Base-by-base conservation (phyloP, 1,140 invertebrate genomes). In the Dinothrombium tinctorium region DNA sequence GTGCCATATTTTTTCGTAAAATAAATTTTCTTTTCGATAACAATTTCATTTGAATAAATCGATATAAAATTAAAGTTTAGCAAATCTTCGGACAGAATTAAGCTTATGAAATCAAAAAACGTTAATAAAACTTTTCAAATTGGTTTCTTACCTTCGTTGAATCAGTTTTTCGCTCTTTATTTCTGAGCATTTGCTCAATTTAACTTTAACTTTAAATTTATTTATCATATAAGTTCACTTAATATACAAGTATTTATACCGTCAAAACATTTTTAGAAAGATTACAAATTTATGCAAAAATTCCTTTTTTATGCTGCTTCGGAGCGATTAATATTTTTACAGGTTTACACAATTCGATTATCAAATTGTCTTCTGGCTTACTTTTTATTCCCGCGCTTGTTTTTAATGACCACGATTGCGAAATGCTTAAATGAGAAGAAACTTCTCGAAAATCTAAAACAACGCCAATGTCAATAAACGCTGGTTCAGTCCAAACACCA, bases 271-370 rank as follows among this genome's bases (percentile, higher is more conserved):
- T n/a, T n/a, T n/a, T n/a, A n/a, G n/a, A n/a, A n/a, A n/a, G n/a
- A 28, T 28, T 28, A n/a, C 26, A 28, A 7, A 7, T 28, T 28
- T 28, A 12, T 32, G 17, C 12, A 22, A n/a, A 36, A 20, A 46
- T 17, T 40, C 20, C 17, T 47, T 77, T 68, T 56, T 84, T 82
- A 7, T 83, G 73, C 4, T 78, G 72, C 59, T 86, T 89, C 0
- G 80, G 78, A 15, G 74, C 71, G 33, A 90, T 76, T 22, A 77
- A 71, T n/a, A 90, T 72, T 56, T 81, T 77, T 1, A 84, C 76
- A 11, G 83, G 76, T 54, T 81, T 80, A 54, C 82, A 83, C 2
- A 92, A 60, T 52, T 87, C 77, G 42, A 89, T 69, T 2, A 76
- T 63, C 37, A 68, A 69, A 14, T 67, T 67, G 50, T 69, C 65